phyloP scores from a whole-genome alignment of 64 coral and sea anemone species.

The Astreopora myriophthalma region DNA sequence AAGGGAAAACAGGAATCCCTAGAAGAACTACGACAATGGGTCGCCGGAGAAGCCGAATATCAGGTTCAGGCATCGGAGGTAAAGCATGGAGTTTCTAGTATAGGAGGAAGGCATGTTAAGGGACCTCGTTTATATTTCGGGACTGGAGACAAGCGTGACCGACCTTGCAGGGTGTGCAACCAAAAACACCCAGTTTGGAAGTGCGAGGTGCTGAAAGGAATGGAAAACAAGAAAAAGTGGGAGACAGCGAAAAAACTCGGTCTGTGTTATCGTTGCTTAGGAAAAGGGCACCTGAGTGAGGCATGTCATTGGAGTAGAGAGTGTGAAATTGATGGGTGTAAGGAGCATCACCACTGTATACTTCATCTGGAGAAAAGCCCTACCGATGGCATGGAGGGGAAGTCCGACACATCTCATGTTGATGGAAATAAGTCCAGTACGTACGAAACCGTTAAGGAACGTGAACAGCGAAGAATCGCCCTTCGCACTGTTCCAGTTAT shows the following conservation, averaged over 20 bases:
- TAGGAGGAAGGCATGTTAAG: background rate
- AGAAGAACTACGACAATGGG: conserved; percentile 46
- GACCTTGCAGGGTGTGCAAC: conserved; percentile 12
- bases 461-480: background rate
- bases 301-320: conserved; percentile 24
- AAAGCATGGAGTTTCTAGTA: conserved; percentile 36
- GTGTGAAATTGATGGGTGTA: conserved; percentile 29
- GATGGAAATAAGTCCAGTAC: no score
- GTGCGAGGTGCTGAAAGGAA: conserved; percentile 43
- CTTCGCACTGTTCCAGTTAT: background rate
- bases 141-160: background rate
- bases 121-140: background rate
- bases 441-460: background rate
- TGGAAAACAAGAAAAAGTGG: conserved; percentile 49
- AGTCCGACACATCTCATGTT: background rate
- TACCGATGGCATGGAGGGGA: background rate
- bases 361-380: conserved; percentile 2
- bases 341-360: conserved; percentile 12
- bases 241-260: conserved; percentile 66
- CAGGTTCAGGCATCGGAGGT: conserved; percentile 68
- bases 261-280: conserved; percentile 64
- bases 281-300: conserved; percentile 40
- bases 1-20: conserved; percentile 16
- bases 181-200: conserved; percentile 9
- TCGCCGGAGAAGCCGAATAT: conserved; percentile 61